Conservation (phyloP, 2,797 vertebrate genomes). For the Simalia tracyae region DNA sequence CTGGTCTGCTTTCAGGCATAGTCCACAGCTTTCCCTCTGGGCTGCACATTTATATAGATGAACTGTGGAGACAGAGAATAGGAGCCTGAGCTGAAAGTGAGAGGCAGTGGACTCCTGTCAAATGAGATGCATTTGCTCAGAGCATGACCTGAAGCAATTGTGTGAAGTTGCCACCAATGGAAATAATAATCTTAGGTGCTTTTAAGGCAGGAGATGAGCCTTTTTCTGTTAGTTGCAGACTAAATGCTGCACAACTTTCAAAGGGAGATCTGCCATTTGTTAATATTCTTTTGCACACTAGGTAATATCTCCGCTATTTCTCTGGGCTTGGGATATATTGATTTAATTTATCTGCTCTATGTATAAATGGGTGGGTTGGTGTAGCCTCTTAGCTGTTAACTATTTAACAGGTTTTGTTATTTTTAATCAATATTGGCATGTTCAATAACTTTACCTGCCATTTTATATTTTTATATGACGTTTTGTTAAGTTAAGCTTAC, state of each 20-base stretch:
- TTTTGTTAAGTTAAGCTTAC: neutral
- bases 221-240: neutral
- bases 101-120: neutral
- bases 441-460: neutral
- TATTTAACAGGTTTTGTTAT: neutral
- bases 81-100: neutral
- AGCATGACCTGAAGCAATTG: neutral
- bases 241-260: neutral
- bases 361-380: neutral
- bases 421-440: neutral
- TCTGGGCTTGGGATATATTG: neutral
- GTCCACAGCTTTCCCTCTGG: slow-evolving; percentile 95
- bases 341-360: neutral
- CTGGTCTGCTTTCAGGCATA: slow-evolving; percentile 93
- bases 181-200: neutral
- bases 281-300: neutral
- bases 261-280: neutral
- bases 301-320: neutral
- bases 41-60: slow-evolving; percentile 96
- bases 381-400: neutral
- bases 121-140: neutral
- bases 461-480: neutral
- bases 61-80: slow-evolving; percentile 74
- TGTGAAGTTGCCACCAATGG: neutral
- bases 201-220: neutral